Evolutionary conservation across 2,888 invertebrate species (phyloP), one percentile per base, ranked within the genome.

Genomic region (Agrotis ipsilon): DNA sequence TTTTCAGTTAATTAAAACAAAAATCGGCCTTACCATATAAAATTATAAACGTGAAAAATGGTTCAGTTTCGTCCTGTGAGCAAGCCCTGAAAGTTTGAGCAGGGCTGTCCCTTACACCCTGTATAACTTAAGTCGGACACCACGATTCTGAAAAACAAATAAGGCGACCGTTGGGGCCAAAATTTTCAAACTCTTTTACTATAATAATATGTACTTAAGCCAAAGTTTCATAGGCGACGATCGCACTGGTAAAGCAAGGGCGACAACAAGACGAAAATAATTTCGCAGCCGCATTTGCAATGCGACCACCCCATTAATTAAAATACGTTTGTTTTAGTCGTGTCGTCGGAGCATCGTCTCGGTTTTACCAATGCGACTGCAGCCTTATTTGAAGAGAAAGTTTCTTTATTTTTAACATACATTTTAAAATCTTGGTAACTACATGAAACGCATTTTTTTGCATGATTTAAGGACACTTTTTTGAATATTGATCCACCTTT

Each of bases 321-420:
- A 71, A 78, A 80, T 76, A 75, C 58, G 58, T 80, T 72, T 58
- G 76, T 76, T 80, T 80, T 68, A 75, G 61, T 80, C 61, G 19
- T 78, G 64, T 16, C 46, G 45, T 14, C 54, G 43, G 39, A 21
- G 52, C 55, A 70, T 62, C 64, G 58, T 21, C 49, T 58, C 27
- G 46, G 24, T 14, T 79, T 61, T 51, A 55, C 43, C 52, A 62
- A 74, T 63, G 58, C n/a, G 19, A 9, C 32, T 52, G 32, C 32
- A 54, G 48, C 13, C 48, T 57, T 57, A 52, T 24, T 65, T 52
- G 32, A 1, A 19, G 24, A 16, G 43, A 45, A 45, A 49, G 21
- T 32, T 64, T 27, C 18, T 1, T 9, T 39, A 64, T 16, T 64
- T 39, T 39, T 18, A 14, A 62, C 43, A 27, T 21, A 21, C 39